These are phyloP conservation scores for Drosophila flavopinicola DNA, from an alignment of 2,888 invertebrate genomes.

Conservation along the genomic window DNA sequence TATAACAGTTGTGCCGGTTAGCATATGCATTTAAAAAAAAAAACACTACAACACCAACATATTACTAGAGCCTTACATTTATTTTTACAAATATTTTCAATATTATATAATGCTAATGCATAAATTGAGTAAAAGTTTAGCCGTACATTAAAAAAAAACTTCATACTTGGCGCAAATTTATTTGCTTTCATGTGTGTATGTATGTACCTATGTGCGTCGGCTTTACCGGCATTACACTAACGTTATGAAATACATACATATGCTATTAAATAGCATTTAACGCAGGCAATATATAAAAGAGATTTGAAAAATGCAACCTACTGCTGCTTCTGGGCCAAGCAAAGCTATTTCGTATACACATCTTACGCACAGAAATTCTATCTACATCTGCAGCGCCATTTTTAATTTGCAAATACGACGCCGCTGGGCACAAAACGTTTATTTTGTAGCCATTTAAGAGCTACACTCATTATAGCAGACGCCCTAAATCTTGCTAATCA, in stretches of 20 bases:
- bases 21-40: constrained; percentile 5
- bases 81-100: constrained; percentile 1
- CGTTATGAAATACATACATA: background rate
- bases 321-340: background rate
- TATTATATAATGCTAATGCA: constrained; percentile 19
- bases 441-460: background rate
- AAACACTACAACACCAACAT: background rate
- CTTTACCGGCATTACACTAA: constrained; percentile 19
- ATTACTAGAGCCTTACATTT: background rate
- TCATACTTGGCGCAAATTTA: background rate
- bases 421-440: constrained; percentile 26
- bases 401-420: constrained; percentile 69
- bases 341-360: constrained; percentile 43
- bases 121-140: background rate
- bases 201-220: constrained; percentile 3
- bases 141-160: background rate
- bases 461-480: background rate
- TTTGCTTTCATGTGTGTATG: background rate
- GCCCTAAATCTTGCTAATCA: background rate
- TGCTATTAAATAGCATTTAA: background rate
- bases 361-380: constrained; percentile 38
- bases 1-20: constrained; percentile 31
- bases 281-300: background rate
- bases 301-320: background rate
- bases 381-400: constrained; percentile 70